Percentiles rank a stretch among this genome's conserved stretches.
Conservation (phyloP, 2,888 invertebrate species). For the Willowsia nigromaculata region DNA sequence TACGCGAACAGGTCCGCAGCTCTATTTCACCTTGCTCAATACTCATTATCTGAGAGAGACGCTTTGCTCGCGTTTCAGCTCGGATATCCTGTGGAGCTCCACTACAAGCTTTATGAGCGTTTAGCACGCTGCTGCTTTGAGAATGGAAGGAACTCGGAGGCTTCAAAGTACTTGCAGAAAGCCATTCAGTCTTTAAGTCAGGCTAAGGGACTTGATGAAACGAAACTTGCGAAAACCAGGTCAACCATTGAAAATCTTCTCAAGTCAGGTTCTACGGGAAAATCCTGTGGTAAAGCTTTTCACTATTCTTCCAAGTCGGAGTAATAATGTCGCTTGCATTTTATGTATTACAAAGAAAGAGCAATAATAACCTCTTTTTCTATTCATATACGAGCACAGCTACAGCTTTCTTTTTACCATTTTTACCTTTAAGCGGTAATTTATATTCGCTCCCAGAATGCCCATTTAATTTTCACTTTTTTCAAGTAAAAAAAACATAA, state of each 20-base stretch:
- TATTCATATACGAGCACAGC: conserved; percentile 29
- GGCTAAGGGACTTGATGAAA: conserved; percentile 69
- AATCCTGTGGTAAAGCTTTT: conserved; percentile 22
- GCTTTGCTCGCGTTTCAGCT: conserved; percentile 84
- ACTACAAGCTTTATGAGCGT: conserved; percentile 77
- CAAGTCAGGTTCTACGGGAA: conserved; percentile 36
- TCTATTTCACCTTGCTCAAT: conserved; percentile 83
- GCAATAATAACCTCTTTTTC: conserved; percentile 28
- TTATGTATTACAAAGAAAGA: neutral
- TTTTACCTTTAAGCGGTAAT: conserved; percentile 63
- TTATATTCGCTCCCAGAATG: conserved; percentile 56
- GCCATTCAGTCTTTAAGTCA: conserved; percentile 73
- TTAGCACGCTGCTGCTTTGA: conserved; percentile 74
- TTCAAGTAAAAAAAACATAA: conserved; percentile 62
- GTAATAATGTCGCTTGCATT: neutral
- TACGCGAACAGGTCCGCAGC: conserved; percentile 86
- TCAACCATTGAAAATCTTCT: conserved; percentile 72
- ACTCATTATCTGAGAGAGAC: conserved; percentile 85
- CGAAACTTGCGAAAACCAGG: conserved; percentile 73
- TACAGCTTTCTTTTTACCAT: neutral
- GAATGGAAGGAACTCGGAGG: conserved; percentile 69
- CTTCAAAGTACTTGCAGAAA: conserved; percentile 68
- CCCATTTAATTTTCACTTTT: conserved; percentile 67
- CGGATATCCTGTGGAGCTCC: conserved; percentile 84
- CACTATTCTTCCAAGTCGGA: neutral